Percentiles rank a stretch among this genome's conserved stretches.
Evolutionary conservation across 2,888 invertebrate genomes (phyloP).

Genomic region (Teleogryllus oceanicus): DNA sequence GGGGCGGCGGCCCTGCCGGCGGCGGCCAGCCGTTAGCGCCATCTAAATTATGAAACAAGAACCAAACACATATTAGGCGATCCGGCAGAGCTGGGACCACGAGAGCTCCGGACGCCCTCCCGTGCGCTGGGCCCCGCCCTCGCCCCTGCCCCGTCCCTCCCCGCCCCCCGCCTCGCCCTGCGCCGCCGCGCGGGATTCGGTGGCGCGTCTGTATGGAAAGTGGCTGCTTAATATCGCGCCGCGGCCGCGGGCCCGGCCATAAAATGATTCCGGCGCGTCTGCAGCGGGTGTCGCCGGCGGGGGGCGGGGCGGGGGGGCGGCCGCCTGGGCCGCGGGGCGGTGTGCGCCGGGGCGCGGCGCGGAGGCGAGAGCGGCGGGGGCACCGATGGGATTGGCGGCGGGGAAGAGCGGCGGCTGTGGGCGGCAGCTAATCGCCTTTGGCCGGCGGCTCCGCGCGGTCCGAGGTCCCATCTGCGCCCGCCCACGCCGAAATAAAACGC

Average conservation of each 20-base stretch:
- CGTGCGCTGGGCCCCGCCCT: neutral
- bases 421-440: constrained; percentile 9
- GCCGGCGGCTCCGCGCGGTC: neutral
- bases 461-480: neutral
- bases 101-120: neutral
- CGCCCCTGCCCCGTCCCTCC: neutral
- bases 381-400: too few species aligned
- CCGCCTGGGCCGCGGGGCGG: too few species aligned
- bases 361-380: too few species aligned
- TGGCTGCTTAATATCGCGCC: constrained; percentile 18
- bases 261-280: neutral
- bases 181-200: neutral
- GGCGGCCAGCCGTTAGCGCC: neutral
- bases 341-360: too few species aligned
- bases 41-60: constrained; percentile 18
- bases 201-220: constrained; percentile 18
- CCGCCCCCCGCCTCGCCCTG: neutral
- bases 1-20: neutral
- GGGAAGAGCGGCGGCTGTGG: neutral
- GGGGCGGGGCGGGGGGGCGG: too few species aligned
- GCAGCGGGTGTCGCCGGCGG: neutral
- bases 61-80: constrained; percentile 18
- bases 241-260: neutral
- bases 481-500: neutral
- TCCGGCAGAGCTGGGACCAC: neutral